Base-by-base conservation (phyloP, 2,888 invertebrate species). In the Margaritifera margaritifera region DNA sequence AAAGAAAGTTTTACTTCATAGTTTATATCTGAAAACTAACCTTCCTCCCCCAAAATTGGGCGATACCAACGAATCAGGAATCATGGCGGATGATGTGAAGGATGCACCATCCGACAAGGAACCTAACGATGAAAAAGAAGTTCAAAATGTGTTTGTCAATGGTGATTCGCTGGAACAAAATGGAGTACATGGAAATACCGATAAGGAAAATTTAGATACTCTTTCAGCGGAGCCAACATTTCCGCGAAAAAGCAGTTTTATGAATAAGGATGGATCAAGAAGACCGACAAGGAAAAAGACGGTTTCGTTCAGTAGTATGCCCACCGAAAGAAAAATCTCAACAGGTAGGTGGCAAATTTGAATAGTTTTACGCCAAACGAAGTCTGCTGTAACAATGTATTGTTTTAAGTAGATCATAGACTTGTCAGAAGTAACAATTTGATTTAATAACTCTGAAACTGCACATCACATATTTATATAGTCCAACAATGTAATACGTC, bases 251-350 rank as follows among this genome's bases (percentile, higher is more conserved):
- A 89, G 89, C 65, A 90, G 90, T 72, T 82, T 90, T 60, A 87
- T 80, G 81, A 77, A 66, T 63, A 81, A 79, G 64, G 78, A 80
- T 77, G 81, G 81, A 42, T 67, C 77, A 55, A 71, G 80, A 53
- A 69, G 79, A 68, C 72, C 72, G 50, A 78, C 71, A 63, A 84
- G 89, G 61, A 88, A 90, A 84, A 90, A 90, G 81, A 90, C 90
- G 20, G 91, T 91, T 65, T 90, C 90, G 24, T 91, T 91, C 77
- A 88, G 89, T 75, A 87, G 87, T 59, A 88, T 89, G 87, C 88
- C 89, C 6, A 85, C 85, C 19, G 92, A 92, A 75, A 89, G 90
- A 74, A 91, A 91, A 79, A 91, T 92, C 66, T 90, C 91, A 58
- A 92, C 91, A 84, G 92, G 92, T 92, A 83, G 86, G 91, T 68